Base-by-base conservation (phyloP, 2,888 invertebrate genomes). In the Tetranychus truncatus region DNA sequence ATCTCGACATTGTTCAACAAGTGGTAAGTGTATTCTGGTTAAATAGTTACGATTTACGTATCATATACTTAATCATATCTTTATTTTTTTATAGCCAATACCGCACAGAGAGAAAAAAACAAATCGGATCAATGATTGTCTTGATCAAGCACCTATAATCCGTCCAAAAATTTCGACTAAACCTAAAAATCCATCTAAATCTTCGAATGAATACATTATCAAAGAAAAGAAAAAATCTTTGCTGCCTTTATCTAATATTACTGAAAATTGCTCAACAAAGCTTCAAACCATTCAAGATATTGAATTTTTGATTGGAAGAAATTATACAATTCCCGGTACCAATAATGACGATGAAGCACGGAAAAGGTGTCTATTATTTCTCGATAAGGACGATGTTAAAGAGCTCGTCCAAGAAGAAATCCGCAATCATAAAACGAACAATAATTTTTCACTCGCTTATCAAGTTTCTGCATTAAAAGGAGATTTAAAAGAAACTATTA, bases 41-140 rank as follows among this genome's bases (percentile, higher is more conserved):
- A 66, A 6, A 9, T 69, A 18, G 4, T 69, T 69, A 6, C 11
- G 5, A 24, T 24, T 20, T n/a, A 3, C 69, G 2, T 69, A 9
- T 5, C 9, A 21, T 2, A 34, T 34, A 34, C 69, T 24, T 11
- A 18, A 69, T 11, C 69, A 69, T 34, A 1, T 55, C 55, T 7
- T 55, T 55, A 15, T 6, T 69, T 18, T n/a, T 24, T 69, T 69
- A 1, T n/a, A 69, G 69, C 8, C 69, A n/a, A 69, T 69, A 21
- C 11, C 69, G 5, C 34, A 21, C 9, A 20, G 69, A n/a, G 21
- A 69, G n/a, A 34, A 69, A 34, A 5, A 20, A 69, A 21, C 69
- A 21, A 34, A 69, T 34, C 69, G 69, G 9, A n/a, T 69, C 69
- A 34, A 21, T n/a, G 69, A 69, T 69, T 69, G 1, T 69, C 72